A percentile compares a stretch with the other conserved stretches of the same genome.
Evolutionary conservation across 2,113 vertebrate genomes (phyloP).

Genomic region (Sander vitreus): DNA sequence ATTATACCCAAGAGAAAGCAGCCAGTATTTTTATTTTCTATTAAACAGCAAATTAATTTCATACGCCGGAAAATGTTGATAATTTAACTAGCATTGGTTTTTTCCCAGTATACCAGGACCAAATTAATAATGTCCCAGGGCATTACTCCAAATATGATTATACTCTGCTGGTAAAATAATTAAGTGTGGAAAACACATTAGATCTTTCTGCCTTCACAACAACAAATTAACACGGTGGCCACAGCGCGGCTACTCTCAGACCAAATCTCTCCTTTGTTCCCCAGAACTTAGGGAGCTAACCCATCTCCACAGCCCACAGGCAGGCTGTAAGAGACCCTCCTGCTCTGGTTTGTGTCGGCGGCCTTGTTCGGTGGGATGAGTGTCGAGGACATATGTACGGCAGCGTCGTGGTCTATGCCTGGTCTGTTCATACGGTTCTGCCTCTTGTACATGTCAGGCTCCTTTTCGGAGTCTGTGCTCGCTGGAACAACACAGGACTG

Average conservation of each 20-base stretch:
- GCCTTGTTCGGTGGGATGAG: no score
- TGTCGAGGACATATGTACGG: neutral
- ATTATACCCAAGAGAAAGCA: constrained; percentile 48
- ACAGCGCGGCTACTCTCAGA: no score
- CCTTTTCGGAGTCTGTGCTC: no score
- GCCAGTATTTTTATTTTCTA: constrained; percentile 54
- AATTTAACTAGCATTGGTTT: constrained; percentile 45
- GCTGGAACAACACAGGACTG: no score
- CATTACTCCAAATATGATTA: constrained; percentile 51
- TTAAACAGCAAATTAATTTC: constrained; percentile 64
- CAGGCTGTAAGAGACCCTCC: no score
- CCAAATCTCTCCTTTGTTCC: no score
- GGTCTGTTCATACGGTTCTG: neutral
- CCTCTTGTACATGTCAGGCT: neutral
- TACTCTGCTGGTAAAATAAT: constrained; percentile 55
- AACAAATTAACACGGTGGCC: constrained; percentile 10
- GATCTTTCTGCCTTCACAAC: constrained; percentile 35
- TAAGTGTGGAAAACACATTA: constrained; percentile 62
- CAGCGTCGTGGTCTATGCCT: neutral
- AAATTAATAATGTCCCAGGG: constrained; percentile 43
- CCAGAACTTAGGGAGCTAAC: no score
- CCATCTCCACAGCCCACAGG: no score
- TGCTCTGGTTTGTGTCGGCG: no score
- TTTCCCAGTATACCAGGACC: constrained; percentile 38
- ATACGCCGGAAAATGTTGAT: constrained; percentile 32